Percentiles rank a stretch among this genome's conserved stretches.
Conservation (phyloP, 2,113 vertebrate species). For the Phalacrocorax brasilianus region DNA sequence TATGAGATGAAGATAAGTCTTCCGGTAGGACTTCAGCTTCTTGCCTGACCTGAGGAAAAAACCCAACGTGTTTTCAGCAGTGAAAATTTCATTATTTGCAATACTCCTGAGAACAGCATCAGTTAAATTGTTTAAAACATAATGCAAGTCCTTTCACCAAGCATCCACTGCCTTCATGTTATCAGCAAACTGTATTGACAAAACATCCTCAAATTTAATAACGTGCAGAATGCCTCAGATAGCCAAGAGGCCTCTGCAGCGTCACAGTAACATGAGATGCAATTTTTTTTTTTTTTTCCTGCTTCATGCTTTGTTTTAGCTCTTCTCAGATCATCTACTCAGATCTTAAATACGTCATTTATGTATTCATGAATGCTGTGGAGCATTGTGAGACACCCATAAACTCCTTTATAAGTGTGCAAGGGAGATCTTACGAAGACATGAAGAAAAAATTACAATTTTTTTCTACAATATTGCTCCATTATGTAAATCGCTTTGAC, state of each 20-base stretch:
- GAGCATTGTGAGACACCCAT: background rate
- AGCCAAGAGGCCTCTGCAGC: background rate
- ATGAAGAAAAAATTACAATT: background rate
- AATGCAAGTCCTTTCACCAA: background rate
- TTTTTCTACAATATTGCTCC: background rate
- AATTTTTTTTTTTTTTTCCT: background rate
- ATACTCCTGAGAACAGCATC: background rate
- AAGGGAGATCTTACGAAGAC: background rate
- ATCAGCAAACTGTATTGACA: background rate
- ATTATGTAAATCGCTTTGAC: background rate
- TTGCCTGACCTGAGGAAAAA: background rate
- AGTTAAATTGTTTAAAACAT: background rate
- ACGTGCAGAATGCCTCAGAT: background rate
- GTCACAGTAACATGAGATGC: background rate
- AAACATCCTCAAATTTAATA: constrained; percentile 12
- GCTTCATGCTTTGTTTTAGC: background rate
- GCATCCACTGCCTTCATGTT: background rate
- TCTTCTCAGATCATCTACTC: background rate
- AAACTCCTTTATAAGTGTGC: background rate
- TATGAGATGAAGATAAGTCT: background rate
- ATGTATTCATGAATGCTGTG: background rate
- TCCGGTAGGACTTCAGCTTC: background rate
- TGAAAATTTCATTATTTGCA: background rate
- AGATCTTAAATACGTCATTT: background rate
- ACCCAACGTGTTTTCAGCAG: background rate